Evolutionary conservation across 2,113 vertebrate genomes (phyloP).

Genomic region (Dasyprocta punctata): DNA sequence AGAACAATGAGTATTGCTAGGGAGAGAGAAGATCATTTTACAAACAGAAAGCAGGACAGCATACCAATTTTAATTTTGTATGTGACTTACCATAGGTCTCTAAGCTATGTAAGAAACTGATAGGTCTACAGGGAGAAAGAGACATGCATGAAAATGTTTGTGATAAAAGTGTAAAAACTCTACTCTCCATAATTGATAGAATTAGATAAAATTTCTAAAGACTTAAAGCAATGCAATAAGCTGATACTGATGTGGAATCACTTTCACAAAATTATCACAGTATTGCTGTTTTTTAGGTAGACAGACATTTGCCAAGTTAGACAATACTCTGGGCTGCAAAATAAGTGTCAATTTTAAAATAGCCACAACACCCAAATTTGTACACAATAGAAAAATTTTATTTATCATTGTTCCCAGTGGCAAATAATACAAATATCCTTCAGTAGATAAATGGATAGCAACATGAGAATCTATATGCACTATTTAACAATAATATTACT

Average conservation of each 20-base stretch:
- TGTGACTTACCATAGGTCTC: not conserved
- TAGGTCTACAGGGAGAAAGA: not conserved
- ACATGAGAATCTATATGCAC: too few relatives aligned
- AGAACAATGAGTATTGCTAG: too few relatives aligned
- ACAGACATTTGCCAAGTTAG: not conserved
- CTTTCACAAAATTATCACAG: not conserved
- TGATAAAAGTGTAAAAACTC: not conserved
- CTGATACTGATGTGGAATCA: not conserved
- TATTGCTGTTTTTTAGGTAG: not conserved
- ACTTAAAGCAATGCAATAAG: not conserved
- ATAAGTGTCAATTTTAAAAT: not conserved
- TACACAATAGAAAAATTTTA: not conserved
- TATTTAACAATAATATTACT: not conserved
- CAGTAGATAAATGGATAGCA: not conserved
- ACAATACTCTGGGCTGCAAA: too few relatives aligned
- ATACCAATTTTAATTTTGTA: too few relatives aligned
- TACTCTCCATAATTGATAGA: not conserved
- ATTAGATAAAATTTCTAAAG: not conserved
- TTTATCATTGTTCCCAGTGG: not conserved
- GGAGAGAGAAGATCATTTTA: too few relatives aligned
- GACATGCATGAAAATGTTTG: not conserved
- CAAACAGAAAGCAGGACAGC: too few relatives aligned
- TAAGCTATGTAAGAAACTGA: not conserved
- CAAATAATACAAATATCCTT: not conserved
- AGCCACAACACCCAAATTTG: not conserved